Percentiles rank a stretch among this genome's conserved stretches.
These are phyloP conservation scores for Andricus grossulariae DNA, from an alignment of 1,140 invertebrate genomes.

Conservation along the genomic window DNA sequence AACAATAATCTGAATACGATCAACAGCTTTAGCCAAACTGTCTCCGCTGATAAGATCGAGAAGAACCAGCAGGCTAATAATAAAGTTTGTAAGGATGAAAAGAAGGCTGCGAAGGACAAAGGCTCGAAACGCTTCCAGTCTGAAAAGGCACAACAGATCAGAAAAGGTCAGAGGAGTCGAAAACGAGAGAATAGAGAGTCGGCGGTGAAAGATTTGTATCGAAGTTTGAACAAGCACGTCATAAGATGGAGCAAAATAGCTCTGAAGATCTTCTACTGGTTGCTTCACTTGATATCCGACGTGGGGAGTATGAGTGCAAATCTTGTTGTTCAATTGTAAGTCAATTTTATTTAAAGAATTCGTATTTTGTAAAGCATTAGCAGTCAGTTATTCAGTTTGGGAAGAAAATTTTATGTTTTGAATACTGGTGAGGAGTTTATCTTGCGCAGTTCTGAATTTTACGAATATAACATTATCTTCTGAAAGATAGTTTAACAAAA, in stretches of 20 bases:
- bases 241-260: slow-evolving; percentile 82
- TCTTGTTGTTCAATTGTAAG: slow-evolving; percentile 85
- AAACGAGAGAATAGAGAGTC: slow-evolving; percentile 69
- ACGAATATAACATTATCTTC: too few relatives aligned
- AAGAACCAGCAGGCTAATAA: slow-evolving; percentile 75
- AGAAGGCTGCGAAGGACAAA: slow-evolving; percentile 74
- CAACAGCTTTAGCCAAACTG: slow-evolving; percentile 65
- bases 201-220: slow-evolving; percentile 74
- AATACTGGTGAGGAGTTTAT: too few relatives aligned
- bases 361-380: too few relatives aligned
- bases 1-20: slow-evolving; percentile 73
- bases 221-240: slow-evolving; percentile 75
- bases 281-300: slow-evolving; percentile 86
- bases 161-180: slow-evolving; percentile 67
- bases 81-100: slow-evolving; percentile 72
- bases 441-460: too few relatives aligned
- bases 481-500: too few relatives aligned
- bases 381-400: too few relatives aligned
- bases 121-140: slow-evolving; percentile 69
- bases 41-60: slow-evolving; percentile 64
- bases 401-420: too few relatives aligned
- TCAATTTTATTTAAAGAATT: slow-evolving; percentile 53
- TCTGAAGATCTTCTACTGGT: slow-evolving; percentile 83
- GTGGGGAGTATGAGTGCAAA: slow-evolving; percentile 86
- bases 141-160: slow-evolving; percentile 71